phyloP scores from a whole-genome alignment of 2,797 vertebrate genomes.

The Crossoptilon crossoptilon region DNA sequence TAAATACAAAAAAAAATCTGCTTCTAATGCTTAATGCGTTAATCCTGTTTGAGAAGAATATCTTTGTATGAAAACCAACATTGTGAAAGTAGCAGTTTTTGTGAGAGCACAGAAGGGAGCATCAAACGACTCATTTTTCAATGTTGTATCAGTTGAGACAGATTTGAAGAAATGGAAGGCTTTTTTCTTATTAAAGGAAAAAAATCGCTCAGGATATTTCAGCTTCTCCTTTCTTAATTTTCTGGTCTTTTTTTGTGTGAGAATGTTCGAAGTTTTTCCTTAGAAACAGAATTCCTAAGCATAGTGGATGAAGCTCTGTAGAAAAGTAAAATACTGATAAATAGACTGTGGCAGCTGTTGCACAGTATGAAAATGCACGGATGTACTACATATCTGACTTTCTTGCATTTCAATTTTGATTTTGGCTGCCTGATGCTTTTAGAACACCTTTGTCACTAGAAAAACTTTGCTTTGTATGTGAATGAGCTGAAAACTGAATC shows the following conservation, averaged over 20 bases:
- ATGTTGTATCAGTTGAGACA: not conserved
- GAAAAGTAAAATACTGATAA: not conserved
- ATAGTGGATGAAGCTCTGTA: not conserved
- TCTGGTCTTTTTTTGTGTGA: not conserved
- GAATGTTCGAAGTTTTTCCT: not conserved
- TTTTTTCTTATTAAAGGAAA: not conserved
- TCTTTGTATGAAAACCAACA: not conserved
- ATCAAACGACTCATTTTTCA: not conserved
- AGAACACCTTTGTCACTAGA: not conserved
- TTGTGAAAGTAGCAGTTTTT: not conserved
- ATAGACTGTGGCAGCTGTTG: not conserved
- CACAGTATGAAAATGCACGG: accelerated
- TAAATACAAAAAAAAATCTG: not conserved
- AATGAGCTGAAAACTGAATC: not conserved
- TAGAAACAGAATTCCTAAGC: not conserved
- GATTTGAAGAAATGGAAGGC: not conserved
- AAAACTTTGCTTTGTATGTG: not conserved
- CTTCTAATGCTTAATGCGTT: not conserved
- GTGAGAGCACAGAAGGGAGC: not conserved
- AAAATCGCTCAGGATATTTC: not conserved
- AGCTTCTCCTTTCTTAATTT: not conserved
- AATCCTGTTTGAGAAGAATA: not conserved
- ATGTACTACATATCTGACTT: not conserved
- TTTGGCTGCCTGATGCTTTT: not conserved
- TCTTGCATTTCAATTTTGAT: not conserved